These are phyloP conservation scores for Garrulus glandarius DNA, from an alignment of 2,797 vertebrate genomes.

Conservation along the genomic window DNA sequence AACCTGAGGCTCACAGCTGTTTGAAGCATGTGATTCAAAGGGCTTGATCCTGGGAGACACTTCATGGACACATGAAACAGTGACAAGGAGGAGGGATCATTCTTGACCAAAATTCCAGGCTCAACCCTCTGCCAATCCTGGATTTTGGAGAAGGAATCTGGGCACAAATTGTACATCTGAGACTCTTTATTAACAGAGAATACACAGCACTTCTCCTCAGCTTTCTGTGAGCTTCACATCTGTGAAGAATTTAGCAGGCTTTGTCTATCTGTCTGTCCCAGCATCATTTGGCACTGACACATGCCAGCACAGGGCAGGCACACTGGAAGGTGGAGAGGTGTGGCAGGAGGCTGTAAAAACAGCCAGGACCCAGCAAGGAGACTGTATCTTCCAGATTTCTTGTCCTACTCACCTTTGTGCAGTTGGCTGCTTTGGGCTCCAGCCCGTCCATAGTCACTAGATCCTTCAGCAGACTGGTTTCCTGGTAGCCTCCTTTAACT, in stretches of 20 bases:
- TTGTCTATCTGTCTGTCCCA: not conserved
- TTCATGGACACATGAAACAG: not conserved
- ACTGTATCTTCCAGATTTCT: not conserved
- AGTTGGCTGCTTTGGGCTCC: constrained; percentile 90
- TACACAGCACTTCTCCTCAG: not conserved
- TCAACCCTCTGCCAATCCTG: not conserved
- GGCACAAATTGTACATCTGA: not conserved
- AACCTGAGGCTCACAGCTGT: not conserved
- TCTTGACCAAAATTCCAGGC: not conserved
- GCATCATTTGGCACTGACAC: not conserved
- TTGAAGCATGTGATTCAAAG: not conserved
- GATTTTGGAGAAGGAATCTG: not conserved
- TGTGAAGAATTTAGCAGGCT: not conserved
- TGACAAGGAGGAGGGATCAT: not conserved
- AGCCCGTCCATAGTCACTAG: constrained; percentile 85
- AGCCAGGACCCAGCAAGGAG: not conserved
- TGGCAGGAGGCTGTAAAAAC: not conserved
- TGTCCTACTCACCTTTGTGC: constrained; percentile 83
- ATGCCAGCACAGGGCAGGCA: not conserved
- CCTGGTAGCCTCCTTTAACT: constrained; percentile 88
- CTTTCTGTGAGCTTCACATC: not conserved
- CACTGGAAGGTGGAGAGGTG: not conserved
- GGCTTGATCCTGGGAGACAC: not conserved
- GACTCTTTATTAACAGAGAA: not conserved
- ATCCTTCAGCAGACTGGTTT: constrained; percentile 86